A percentile compares a stretch with the other conserved stretches of the same genome.
Conservation (phyloP, 2,888 invertebrate genomes). For the Onchidella celtica region DNA sequence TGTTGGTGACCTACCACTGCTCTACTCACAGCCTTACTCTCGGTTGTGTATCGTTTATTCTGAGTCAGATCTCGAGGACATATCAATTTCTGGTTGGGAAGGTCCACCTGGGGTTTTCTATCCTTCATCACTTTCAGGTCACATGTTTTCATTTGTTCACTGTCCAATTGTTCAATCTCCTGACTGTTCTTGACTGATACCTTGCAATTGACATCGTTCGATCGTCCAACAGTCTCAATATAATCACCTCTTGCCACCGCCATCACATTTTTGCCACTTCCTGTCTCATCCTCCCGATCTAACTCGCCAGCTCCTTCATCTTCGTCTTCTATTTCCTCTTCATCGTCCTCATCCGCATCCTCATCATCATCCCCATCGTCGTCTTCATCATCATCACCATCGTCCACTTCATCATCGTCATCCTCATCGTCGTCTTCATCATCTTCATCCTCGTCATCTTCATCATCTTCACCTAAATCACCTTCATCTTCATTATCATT, state of each 20-base stretch:
- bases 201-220: not conserved
- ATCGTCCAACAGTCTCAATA: no score
- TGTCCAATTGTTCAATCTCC: not conserved
- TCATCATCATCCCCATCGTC: not conserved
- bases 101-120: not conserved
- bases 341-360: conserved; percentile 18
- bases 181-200: not conserved
- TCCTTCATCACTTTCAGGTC: not conserved
- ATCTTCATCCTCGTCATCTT: conserved; percentile 12
- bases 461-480: conserved; percentile 26
- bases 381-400: conserved; percentile 35
- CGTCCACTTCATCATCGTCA: conserved; percentile 25
- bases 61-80: not conserved
- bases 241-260: no score
- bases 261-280: not conserved
- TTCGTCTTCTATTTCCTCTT: conserved; percentile 4
- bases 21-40: not conserved
- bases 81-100: not conserved
- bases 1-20: conserved; percentile 9
- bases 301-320: conserved; percentile 29
- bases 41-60: not conserved
- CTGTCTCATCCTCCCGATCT: not conserved
- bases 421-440: conserved; percentile 12
- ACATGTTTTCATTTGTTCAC: not conserved
- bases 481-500: not conserved